Evolutionary conservation across 2,888 invertebrate species (phyloP), one percentile per base, ranked within the genome.

Genomic region (Eudasyphora cyanicolor): DNA sequence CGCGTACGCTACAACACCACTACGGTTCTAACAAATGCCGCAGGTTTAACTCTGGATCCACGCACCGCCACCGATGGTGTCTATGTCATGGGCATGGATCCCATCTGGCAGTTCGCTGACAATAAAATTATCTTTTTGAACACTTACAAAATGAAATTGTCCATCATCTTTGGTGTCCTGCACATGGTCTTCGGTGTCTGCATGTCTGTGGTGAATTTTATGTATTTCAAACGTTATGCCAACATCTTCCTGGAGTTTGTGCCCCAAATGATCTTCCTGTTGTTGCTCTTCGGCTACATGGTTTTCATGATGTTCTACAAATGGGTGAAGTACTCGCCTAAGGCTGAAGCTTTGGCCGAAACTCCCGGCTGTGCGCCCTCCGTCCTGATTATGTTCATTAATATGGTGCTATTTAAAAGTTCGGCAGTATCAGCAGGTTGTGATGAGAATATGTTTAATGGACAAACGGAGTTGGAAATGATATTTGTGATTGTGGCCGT

Each of bases 171-270:
- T 87, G 99, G 98, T 76, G 97, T 99, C 5, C 90, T 95, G 51
- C 99, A 99, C 92, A 99, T 99, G 99, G 94, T 97, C 82, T 98
- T 98, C 90, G 99, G 99, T 86, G 96, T 98, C 2, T 94, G 95
- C 90, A 95, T 98, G 93, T 96, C 95, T 87, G 95, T 96, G 73
- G 93, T 95, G 81, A 97, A 97, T 91, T 95, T 94, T 92, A 95
- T 95, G 82, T 95, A 96, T 92, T 96, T 96, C 93, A 94, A 94
- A 87, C 95, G 94, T 86, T 94, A 94, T 87, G 93, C 94, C 85
- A 95, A 94, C 85, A 95, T 97, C 84, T 84, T 97, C 84, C 93
- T 97, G 88, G 97, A 98, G 92, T 99, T 98, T 92, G 89, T 99
- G 82, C 99, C 99, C 0, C 98, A 98, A 93, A 92, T 99, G 21